phyloP scores from a whole-genome alignment of 2,113 vertebrate species.

The Cryptomyrus ogoouensis region DNA sequence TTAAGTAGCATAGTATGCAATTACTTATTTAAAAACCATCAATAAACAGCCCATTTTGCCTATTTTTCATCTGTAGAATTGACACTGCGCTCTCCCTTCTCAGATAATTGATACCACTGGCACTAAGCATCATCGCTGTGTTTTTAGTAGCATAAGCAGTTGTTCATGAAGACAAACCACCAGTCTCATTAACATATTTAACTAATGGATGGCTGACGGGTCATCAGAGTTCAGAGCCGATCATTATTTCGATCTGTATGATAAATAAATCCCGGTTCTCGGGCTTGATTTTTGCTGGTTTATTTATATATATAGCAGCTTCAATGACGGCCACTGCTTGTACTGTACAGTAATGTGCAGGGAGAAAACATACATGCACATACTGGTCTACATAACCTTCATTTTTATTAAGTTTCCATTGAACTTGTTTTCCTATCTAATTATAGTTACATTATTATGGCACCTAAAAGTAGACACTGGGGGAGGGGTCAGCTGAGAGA shows the following conservation, averaged over 20 bases:
- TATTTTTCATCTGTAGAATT: background rate
- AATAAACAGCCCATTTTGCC: background rate
- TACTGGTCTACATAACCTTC: background rate
- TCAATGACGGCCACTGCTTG: background rate
- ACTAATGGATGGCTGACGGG: background rate
- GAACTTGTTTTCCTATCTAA: background rate
- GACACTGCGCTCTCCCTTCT: background rate
- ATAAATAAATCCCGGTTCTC: background rate
- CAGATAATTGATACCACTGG: too few relatives aligned
- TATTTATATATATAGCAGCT: background rate
- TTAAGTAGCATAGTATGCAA: background rate
- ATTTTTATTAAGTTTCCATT: background rate
- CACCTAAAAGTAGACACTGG: background rate
- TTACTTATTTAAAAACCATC: background rate
- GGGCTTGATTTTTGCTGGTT: background rate
- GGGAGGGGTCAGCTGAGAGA: background rate
- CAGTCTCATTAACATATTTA: background rate
- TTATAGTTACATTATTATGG: slow-evolving; percentile 2
- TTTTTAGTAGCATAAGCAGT: background rate
- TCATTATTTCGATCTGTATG: background rate
- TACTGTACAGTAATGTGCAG: background rate
- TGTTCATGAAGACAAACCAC: background rate
- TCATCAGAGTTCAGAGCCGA: background rate
- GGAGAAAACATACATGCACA: background rate
- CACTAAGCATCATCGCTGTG: background rate